Evolutionary conservation across 2,113 vertebrate species (phyloP).

Genomic region (Myrmophylax atrothorax): DNA sequence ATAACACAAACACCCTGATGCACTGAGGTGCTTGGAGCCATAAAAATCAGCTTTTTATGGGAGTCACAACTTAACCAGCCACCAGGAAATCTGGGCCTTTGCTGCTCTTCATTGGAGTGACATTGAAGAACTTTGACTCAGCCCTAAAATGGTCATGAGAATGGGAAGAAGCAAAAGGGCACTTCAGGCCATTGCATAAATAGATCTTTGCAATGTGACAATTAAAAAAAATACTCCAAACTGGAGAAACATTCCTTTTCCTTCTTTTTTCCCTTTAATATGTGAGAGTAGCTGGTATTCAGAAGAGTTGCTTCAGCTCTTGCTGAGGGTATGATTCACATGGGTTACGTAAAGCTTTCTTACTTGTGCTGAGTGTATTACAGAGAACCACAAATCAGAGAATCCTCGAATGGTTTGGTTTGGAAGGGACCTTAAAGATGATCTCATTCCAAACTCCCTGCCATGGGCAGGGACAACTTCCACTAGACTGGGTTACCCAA

Average conservation of each 20-base stretch:
- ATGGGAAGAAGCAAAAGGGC: background rate
- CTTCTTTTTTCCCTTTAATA: fast-evolving
- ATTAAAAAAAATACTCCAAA: background rate
- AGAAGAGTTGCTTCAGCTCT: background rate
- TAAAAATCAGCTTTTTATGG: background rate
- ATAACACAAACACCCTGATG: background rate
- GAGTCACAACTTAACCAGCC: background rate
- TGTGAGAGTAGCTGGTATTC: background rate
- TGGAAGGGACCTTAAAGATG: background rate
- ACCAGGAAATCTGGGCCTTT: background rate
- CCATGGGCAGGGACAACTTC: background rate
- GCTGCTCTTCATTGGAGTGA: background rate
- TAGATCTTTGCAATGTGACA: background rate
- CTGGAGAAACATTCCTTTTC: background rate
- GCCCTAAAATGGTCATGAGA: background rate
- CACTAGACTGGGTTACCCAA: background rate
- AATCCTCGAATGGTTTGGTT: background rate
- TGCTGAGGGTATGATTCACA: fast-evolving
- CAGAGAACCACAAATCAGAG: background rate
- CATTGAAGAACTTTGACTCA: background rate
- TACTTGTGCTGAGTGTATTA: background rate
- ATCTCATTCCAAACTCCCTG: background rate
- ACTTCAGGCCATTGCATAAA: background rate
- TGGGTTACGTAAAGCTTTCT: background rate
- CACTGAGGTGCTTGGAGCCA: fast-evolving